Conservation (phyloP, 2,113 vertebrate genomes). For the Centrocercus urophasianus region DNA sequence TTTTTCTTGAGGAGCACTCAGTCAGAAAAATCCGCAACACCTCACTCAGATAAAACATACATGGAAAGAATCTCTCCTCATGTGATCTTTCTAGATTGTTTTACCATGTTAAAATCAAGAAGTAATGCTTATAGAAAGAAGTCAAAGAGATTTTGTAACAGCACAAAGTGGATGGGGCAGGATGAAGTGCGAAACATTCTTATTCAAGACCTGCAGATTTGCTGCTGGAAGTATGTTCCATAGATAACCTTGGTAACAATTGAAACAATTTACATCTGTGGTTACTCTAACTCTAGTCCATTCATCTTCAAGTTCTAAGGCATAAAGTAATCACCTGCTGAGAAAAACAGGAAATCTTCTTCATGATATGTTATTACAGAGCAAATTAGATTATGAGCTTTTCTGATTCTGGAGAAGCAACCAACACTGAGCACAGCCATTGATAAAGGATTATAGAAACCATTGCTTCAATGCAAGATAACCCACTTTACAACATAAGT, state of each 20-base stretch:
- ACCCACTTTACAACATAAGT: not conserved
- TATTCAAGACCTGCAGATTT: not conserved
- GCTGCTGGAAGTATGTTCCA: not conserved
- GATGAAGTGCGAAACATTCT: not conserved
- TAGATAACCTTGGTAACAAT: conserved; percentile 5
- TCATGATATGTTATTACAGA: not conserved
- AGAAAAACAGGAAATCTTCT: not conserved
- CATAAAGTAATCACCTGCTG: not conserved
- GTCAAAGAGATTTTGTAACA: not conserved
- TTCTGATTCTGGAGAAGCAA: not conserved
- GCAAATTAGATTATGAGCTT: not conserved
- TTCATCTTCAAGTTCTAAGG: not conserved
- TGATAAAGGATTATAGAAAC: not conserved
- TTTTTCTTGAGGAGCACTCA: not conserved
- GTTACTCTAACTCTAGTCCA: not conserved
- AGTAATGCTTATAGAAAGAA: not conserved
- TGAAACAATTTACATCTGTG: not conserved
- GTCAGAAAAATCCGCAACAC: not conserved
- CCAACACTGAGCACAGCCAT: not conserved
- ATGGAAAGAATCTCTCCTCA: not conserved
- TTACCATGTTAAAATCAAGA: not conserved
- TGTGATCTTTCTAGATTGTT: not conserved
- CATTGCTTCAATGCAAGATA: not conserved
- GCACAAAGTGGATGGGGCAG: not conserved
- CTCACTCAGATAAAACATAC: not conserved